phyloP scores from a whole-genome alignment of 2,113 vertebrate genomes.

The Brachyistius frenatus region DNA sequence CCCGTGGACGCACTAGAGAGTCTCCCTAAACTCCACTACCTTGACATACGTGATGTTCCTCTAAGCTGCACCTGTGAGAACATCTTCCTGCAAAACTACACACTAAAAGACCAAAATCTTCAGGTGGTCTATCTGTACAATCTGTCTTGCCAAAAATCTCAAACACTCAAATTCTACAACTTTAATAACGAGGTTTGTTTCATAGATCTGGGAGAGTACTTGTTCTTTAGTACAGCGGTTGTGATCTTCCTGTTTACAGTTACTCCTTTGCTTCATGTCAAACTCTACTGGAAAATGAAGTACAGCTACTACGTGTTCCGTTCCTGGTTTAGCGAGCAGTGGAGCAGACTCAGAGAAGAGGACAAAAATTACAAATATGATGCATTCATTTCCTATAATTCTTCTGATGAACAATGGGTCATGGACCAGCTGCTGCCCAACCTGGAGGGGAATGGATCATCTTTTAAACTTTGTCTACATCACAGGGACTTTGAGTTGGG shows the following conservation, averaged over 20 bases:
- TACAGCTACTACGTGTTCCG: constrained; percentile 88
- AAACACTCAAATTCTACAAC: constrained; percentile 73
- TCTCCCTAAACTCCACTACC: constrained; percentile 82
- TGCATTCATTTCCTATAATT: constrained; percentile 92
- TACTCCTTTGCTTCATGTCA: constrained; percentile 82
- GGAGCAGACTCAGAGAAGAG: constrained; percentile 84
- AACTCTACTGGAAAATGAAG: constrained; percentile 85
- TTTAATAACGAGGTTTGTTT: constrained; percentile 87
- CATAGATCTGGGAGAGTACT: constrained; percentile 80
- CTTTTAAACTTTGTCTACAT: constrained; percentile 89
- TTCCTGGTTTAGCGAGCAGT: constrained; percentile 85
- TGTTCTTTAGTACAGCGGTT: constrained; percentile 79
- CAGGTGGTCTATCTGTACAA: constrained; percentile 85
- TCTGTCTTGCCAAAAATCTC: constrained; percentile 50
- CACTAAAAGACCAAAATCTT: constrained; percentile 60
- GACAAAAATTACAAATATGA: constrained; percentile 85
- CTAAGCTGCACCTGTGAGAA: constrained; percentile 86
- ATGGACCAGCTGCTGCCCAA: constrained; percentile 85
- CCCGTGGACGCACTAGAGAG: constrained; percentile 66
- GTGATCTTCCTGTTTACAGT: constrained; percentile 79
- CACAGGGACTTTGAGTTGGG: constrained; percentile 90
- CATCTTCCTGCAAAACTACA: constrained; percentile 81
- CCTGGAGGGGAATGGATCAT: constrained; percentile 79
- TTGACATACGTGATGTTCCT: constrained; percentile 87
- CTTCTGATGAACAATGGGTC: constrained; percentile 87